These are phyloP conservation scores for Phallusia fumigata DNA, from an alignment of 23 tunicate species.

Conservation along the genomic window DNA sequence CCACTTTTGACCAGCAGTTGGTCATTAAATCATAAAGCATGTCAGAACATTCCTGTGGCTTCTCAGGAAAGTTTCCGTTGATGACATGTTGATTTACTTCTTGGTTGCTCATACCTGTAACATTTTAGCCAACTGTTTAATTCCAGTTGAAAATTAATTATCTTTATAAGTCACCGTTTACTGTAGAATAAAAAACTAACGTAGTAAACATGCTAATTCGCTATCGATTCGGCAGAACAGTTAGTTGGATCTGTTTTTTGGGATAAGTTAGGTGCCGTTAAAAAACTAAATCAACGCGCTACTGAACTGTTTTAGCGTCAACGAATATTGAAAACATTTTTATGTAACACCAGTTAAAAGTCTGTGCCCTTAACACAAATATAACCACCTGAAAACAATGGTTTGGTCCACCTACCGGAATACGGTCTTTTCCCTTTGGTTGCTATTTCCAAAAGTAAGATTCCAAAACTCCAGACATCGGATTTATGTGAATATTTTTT, in stretches of 20 bases:
- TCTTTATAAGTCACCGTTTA: too few relatives aligned
- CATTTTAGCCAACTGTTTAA: too few relatives aligned
- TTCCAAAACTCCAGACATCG: slow-evolving; percentile 87
- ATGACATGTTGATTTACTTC: slow-evolving; percentile 55
- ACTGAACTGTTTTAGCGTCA: too few relatives aligned
- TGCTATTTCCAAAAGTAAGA: slow-evolving; percentile 68
- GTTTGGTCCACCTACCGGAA: slow-evolving; percentile 34
- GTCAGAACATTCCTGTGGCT: slow-evolving; percentile 55
- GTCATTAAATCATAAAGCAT: slow-evolving; percentile 52
- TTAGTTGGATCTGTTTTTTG: too few relatives aligned
- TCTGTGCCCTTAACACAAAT: too few relatives aligned
- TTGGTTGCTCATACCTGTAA: slow-evolving; percentile 50
- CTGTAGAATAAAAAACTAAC: too few relatives aligned
- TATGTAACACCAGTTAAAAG: background rate
- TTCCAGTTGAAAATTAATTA: too few relatives aligned
- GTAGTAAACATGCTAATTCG: too few relatives aligned
- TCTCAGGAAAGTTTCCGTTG: slow-evolving; percentile 66
- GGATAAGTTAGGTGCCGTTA: too few relatives aligned
- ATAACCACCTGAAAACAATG: too few relatives aligned
- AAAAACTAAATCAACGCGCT: too few relatives aligned
- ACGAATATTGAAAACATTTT: background rate
- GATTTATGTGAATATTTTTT: slow-evolving; percentile 67
- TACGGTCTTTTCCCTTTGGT: slow-evolving; percentile 80
- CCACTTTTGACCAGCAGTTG: slow-evolving; percentile 64
- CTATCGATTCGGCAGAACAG: too few relatives aligned